These are phyloP conservation scores for Lepidurus apus DNA, from an alignment of 1,140 invertebrate genomes.

Conservation along the genomic window DNA sequence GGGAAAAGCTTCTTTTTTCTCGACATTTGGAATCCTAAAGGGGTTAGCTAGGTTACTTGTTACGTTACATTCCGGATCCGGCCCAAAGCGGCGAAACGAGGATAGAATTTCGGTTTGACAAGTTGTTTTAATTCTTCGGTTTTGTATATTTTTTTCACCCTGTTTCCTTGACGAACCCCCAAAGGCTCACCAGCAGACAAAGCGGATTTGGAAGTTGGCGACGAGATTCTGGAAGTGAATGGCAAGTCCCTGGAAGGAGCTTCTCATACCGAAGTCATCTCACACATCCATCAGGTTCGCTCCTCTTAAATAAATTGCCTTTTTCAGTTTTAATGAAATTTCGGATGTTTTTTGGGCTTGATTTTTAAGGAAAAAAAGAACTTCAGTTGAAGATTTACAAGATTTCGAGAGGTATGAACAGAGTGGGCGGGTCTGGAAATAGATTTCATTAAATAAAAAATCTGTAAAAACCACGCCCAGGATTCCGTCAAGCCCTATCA, in stretches of 20 bases:
- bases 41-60: no score
- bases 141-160: not conserved
- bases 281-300: slow-evolving; percentile 79
- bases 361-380: not conserved
- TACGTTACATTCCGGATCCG: no score
- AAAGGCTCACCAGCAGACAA: slow-evolving; percentile 85
- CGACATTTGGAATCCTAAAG: no score
- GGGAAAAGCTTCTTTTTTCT: no score
- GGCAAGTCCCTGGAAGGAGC: slow-evolving; percentile 81
- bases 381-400: not conserved
- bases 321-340: not conserved
- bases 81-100: no score
- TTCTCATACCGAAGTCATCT: slow-evolving; percentile 80
- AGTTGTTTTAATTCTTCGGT: slow-evolving; percentile 12
- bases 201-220: slow-evolving; percentile 82
- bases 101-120: no score
- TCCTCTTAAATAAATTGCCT: no score
- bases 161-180: slow-evolving; percentile 36
- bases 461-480: no score
- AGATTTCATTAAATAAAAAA: no score
- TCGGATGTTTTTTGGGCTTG: not conserved
- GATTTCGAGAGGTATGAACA: not conserved
- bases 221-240: slow-evolving; percentile 94
- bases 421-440: no score
- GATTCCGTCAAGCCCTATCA: no score